Percentiles rank a stretch among this genome's conserved stretches.
phyloP scores from a whole-genome alignment of 2,797 vertebrate species.

The Allobates femoralis region DNA sequence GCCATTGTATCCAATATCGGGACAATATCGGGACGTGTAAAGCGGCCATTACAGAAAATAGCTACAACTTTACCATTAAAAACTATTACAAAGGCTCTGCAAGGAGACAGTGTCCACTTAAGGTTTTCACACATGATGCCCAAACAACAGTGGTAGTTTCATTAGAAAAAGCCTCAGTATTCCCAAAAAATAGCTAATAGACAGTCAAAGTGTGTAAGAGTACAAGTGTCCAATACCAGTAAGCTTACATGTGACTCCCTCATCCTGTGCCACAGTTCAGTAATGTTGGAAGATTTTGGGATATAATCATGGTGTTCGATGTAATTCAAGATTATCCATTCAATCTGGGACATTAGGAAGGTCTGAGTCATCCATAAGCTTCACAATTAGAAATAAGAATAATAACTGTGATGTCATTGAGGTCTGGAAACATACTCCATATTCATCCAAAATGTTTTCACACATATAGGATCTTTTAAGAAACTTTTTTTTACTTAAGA shows the following conservation, averaged over 20 bases:
- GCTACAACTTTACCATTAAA: no score
- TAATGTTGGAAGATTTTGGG: no score
- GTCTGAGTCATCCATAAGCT: not conserved
- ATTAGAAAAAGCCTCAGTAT: not conserved
- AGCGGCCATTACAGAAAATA: no score
- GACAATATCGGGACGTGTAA: no score
- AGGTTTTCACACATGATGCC: no score
- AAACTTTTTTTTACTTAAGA: conserved; percentile 47
- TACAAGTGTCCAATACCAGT: not conserved
- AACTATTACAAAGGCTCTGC: no score
- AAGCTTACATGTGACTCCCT: not conserved
- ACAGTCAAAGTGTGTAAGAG: not conserved
- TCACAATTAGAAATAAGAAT: conserved; percentile 10
- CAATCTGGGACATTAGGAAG: not conserved
- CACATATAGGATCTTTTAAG: conserved; percentile 44
- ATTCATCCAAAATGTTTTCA: conserved; percentile 47
- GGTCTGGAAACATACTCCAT: conserved; percentile 51
- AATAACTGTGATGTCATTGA: conserved; percentile 46
- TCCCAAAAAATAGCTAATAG: not conserved
- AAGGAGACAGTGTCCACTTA: no score
- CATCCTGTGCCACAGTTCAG: not conserved
- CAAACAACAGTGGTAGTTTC: no score
- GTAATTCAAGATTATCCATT: not conserved
- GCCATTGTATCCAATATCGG: no score
- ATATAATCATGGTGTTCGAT: not conserved